Evolutionary conservation across 1,140 invertebrate species (phyloP), one percentile per base, ranked within the genome.

Genomic region (Delia radicum): DNA sequence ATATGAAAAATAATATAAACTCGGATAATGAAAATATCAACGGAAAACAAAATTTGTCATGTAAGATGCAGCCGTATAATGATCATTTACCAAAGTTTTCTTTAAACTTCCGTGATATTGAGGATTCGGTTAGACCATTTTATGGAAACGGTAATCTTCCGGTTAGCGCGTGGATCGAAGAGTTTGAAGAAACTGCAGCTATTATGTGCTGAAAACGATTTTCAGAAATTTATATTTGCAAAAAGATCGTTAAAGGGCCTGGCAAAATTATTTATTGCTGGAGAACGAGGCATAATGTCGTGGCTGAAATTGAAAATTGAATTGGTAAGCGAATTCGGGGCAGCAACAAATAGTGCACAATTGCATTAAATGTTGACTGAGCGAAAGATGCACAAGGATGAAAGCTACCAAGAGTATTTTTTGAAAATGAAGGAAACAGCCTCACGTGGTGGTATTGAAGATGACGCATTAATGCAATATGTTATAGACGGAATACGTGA

Each of bases 231-330:
- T 73, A 26, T 63, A 4, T 74, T 74, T 74, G 73, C 73, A 3
- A 73, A 76, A 48, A 62, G 33, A 65, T 73, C 71, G 1, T 33
- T 76, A n/a, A 46, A 12, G 18, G 75, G 75, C 8, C 26, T 76
- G 26, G 69, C 55, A n/a, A 61, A 72, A 42, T 28, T 73, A 48
- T 76, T 76, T 74, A 24, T 74, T 61, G 24, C 27, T 4, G 74
- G 71, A 29, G 75, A 74, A 74, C 3, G 73, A n/a, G 61, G 55
- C 2, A 18, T 74, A 18, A 63, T 28, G 10, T 13, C 55, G 3
- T 63, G 55, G 55, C 5, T 29, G 8, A 63, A 62, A 63, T 46
- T 74, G 15, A 74, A 65, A 31, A 2, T 8, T 13, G 73, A 29
- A 12, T 42, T 74, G 2, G 2, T 63, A 3, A 4, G 33, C 6